Percentiles rank a stretch among this genome's conserved stretches.
phyloP scores from a whole-genome alignment of 2,797 vertebrate genomes.

The Gymnopithys bicolor region DNA sequence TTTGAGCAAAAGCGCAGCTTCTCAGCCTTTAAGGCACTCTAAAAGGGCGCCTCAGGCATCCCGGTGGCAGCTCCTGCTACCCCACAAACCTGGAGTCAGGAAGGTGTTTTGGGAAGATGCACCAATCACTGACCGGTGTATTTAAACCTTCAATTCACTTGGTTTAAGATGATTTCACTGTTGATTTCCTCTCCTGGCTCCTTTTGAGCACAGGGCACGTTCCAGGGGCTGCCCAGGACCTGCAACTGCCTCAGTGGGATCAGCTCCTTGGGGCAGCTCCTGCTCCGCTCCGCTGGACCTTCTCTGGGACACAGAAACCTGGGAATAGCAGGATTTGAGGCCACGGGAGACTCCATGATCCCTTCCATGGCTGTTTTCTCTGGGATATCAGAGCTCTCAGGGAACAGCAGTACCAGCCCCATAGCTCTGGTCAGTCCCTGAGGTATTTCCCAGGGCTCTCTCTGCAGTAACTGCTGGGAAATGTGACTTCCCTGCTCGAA shows the following conservation, averaged over 20 bases:
- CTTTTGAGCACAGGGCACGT: not conserved
- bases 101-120: not conserved
- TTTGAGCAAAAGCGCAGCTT: not conserved
- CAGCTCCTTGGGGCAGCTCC: not conserved
- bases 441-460: not conserved
- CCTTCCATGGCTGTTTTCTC: not conserved
- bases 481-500: not conserved
- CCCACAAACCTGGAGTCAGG: not conserved
- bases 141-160: not conserved
- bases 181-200: not conserved
- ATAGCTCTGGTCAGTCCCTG: not conserved
- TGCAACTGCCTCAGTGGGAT: not conserved
- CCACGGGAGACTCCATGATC: not conserved
- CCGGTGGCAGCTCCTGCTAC: too few species aligned
- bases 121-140: accelerated
- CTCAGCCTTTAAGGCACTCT: not conserved
- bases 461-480: not conserved
- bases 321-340: not conserved
- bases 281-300: accelerated
- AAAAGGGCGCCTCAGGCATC: accelerated
- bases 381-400: not conserved
- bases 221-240: not conserved
- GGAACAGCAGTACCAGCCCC: not conserved
- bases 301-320: not conserved
- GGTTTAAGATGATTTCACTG: not conserved